Evolutionary conservation across 2,113 vertebrate species (phyloP).

Genomic region (Telmatochromis sp.): DNA sequence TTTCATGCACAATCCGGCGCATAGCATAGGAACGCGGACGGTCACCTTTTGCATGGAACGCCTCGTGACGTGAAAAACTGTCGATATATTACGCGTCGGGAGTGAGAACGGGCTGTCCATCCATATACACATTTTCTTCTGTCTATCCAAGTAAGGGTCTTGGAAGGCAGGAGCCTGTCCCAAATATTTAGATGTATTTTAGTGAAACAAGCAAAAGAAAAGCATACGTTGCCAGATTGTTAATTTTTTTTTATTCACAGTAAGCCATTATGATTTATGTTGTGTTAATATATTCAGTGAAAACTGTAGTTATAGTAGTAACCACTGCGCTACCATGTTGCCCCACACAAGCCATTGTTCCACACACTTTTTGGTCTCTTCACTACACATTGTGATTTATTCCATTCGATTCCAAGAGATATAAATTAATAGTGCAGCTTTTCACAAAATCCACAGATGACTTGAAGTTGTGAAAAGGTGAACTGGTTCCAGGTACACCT

Average conservation of each 20-base stretch:
- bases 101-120: not conserved
- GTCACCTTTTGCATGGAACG: not conserved
- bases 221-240: rapidly evolving
- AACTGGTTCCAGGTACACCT: not conserved
- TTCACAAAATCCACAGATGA: not conserved
- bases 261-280: not conserved
- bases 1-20: not conserved
- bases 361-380: not conserved
- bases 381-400: not conserved
- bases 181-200: not conserved
- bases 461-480: not conserved
- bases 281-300: not conserved
- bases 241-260: rapidly evolving
- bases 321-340: not conserved
- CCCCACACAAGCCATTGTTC: not conserved
- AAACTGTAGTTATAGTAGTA: not conserved
- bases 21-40: rapidly evolving
- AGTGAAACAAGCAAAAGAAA: not conserved
- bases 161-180: not conserved
- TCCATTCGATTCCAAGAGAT: not conserved
- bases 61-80: rapidly evolving
- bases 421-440: not conserved
- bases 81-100: rapidly evolving
- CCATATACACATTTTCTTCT: too few species aligned
- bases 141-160: not conserved